Base-by-base conservation (phyloP, 2,888 invertebrate genomes). In the Adelphocoris suturalis region DNA sequence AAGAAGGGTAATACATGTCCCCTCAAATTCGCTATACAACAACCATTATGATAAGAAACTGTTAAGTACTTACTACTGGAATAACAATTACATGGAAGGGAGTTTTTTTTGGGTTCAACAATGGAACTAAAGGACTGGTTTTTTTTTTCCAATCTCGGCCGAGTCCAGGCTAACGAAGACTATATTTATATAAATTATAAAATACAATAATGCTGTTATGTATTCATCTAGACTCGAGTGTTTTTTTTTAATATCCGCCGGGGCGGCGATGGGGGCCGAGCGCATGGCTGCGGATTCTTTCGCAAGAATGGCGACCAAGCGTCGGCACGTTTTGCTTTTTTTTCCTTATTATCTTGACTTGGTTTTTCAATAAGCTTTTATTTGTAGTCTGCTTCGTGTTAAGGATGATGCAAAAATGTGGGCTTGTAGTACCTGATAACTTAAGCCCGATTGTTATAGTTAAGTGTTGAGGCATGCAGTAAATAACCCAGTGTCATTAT, bases 1-100 rank as follows among this genome's bases (percentile, higher is more conserved):
- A 90, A 90, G 91, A 91, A 91, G 91, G 91, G 91, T 90, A 82
- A 91, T 90, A 91, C 91, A 91, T 86, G 80, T 90, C 91, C 91
- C 92, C 92, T 92, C 91, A 89, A 91, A 92, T 91, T 92, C 90
- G 91, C 91, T 92, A 92, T 91, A 92, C 92, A 92, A 92, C 92
- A 92, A 91, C 91, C 91, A 92, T 92, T 91, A 92, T 91, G 91
- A 91, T 91, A 91, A 91, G 91, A 92, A 92, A 91, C 92, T 91
- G 91, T 91, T 91, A 88, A 91, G 90, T 90, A 91, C 76, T 88
- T 90, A 92, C 92, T 92, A 91, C 90, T 81, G 86, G 91, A 90
- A 91, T 90, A 92, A 92, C 92, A 91, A 92, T 92, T 91, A 92
- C 91, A 91, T 90, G 84, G 91, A 91, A 90, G 84, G 86, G 91